These are phyloP conservation scores for Dryomyza anilis DNA, from an alignment of 2,888 invertebrate species.

Conservation along the genomic window DNA sequence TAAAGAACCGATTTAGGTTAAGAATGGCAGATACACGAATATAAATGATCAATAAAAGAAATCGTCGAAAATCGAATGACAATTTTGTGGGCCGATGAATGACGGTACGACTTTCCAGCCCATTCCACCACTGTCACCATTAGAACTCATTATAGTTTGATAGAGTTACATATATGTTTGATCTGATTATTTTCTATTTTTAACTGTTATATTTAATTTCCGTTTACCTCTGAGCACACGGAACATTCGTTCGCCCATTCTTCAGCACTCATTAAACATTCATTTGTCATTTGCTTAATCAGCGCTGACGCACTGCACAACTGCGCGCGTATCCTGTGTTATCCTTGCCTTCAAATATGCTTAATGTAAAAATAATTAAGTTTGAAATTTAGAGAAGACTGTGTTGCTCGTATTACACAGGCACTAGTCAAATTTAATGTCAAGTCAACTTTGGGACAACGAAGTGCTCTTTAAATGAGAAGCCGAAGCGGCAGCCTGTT, in stretches of 20 bases:
- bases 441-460: not conserved
- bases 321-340: not conserved
- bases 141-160: no score
- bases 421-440: not conserved
- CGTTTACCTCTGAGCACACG: not conserved
- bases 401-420: not conserved
- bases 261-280: conserved; percentile 46
- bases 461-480: conserved; percentile 7
- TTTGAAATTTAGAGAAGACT: not conserved
- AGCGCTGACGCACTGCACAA: conserved; percentile 10
- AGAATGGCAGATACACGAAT: no score
- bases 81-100: no score
- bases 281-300: conserved; percentile 56
- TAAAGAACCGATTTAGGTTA: no score
- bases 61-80: no score
- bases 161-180: no score
- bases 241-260: not conserved
- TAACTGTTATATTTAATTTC: no score
- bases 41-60: no score
- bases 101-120: no score
- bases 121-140: no score
- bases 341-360: not conserved
- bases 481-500: conserved; percentile 19
- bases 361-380: conserved; percentile 14
- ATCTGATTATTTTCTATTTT: no score